Evolutionary conservation across 2,888 invertebrate species (phyloP).

Genomic region (Lamproptera curius): DNA sequence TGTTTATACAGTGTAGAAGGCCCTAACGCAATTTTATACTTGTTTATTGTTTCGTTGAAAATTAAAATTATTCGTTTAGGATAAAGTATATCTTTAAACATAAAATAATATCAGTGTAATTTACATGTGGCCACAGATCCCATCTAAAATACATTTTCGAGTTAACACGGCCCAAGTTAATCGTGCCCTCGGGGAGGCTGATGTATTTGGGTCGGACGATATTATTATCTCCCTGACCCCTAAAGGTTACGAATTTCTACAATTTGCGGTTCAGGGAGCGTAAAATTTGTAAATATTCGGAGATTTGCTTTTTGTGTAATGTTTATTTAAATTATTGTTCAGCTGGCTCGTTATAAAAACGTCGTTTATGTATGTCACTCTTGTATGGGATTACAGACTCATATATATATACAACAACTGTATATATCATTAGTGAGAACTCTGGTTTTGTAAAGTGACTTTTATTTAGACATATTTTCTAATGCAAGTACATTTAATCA

Average conservation of each 20-base stretch:
- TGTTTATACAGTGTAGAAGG: neutral
- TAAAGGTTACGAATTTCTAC: slow-evolving; percentile 7
- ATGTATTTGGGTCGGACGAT: slow-evolving; percentile 11
- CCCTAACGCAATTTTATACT: neutral
- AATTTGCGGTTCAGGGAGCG: slow-evolving; percentile 1
- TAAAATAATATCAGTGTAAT: neutral
- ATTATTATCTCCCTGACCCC: slow-evolving; percentile 5
- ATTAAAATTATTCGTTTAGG: neutral
- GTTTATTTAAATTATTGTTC: too few relatives aligned
- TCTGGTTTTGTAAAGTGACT: too few relatives aligned
- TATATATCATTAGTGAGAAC: too few relatives aligned
- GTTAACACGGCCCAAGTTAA: slow-evolving; percentile 13
- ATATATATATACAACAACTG: too few relatives aligned
- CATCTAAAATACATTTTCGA: slow-evolving; percentile 16
- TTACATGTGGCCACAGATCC: neutral
- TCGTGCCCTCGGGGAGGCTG: neutral
- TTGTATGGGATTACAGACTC: too few relatives aligned
- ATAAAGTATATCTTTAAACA: neutral
- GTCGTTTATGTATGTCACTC: too few relatives aligned
- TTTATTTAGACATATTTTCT: too few relatives aligned
- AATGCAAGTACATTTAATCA: too few relatives aligned
- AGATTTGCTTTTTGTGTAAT: too few relatives aligned
- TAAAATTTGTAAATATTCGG: too few relatives aligned
- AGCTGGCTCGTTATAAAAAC: too few relatives aligned
- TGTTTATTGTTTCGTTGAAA: neutral